These are phyloP conservation scores for Colossoma macropomum DNA, from an alignment of 2,113 vertebrate species.

Conservation along the genomic window DNA sequence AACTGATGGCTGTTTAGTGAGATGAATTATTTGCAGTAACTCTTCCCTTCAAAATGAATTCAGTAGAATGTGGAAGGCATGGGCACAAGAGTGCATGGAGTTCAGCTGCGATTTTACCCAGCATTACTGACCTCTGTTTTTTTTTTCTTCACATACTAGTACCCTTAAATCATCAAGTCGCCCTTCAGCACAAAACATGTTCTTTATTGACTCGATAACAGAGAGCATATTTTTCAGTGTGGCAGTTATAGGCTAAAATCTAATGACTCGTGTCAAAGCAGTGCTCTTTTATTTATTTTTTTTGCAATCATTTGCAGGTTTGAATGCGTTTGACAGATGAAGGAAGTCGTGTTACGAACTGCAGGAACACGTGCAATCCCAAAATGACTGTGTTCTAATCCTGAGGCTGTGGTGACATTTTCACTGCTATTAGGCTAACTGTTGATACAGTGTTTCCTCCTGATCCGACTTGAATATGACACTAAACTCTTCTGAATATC, in stretches of 20 bases:
- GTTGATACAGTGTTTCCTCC: neutral
- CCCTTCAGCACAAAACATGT: conserved; percentile 17
- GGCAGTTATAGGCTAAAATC: conserved; percentile 42
- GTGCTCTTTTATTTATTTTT: conserved; percentile 45
- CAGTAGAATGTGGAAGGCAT: conserved; percentile 62
- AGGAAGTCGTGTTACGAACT: conserved; percentile 30
- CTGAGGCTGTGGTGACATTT: neutral
- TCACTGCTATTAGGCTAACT: neutral
- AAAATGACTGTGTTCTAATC: neutral
- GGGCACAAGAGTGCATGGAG: conserved; percentile 45
- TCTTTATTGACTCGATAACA: conserved; percentile 45
- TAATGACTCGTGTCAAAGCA: conserved; percentile 51
- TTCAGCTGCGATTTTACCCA: conserved; percentile 62
- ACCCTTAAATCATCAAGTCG: conserved; percentile 43
- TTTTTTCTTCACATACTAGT: conserved; percentile 26
- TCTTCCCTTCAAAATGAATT: conserved; percentile 74
- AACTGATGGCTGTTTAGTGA: conserved; percentile 70
- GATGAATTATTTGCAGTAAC: conserved; percentile 74
- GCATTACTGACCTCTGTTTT: conserved; percentile 48
- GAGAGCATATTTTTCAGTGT: conserved; percentile 40
- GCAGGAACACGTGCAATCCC: conserved; percentile 6
- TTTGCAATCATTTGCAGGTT: conserved; percentile 38
- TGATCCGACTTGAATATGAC: neutral
- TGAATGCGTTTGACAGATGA: conserved; percentile 42
- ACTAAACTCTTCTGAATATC: neutral